Base-by-base conservation (phyloP, 2,888 invertebrate species). In the Trichopria drosophilae region DNA sequence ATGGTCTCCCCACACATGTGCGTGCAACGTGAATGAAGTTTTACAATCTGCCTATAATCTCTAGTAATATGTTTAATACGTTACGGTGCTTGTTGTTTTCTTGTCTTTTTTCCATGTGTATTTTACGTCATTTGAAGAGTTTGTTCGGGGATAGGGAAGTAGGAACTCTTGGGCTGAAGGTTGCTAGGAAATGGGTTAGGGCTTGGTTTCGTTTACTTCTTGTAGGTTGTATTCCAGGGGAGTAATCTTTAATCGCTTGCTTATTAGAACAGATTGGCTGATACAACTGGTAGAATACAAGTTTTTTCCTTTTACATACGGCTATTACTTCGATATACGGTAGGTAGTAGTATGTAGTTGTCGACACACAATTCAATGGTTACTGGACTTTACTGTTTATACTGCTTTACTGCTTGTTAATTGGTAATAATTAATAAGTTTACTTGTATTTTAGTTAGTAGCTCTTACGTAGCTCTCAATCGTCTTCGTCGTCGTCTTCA, bases 351-450 rank as follows among this genome's bases (percentile, higher is more conserved):
- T 75, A 75, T 74, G 75, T 75, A 75, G 75, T 75, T 75, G 75
- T 75, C 75, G 75, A 75, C 75, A 75, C 75, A 75, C 75, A 75
- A 75, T 74, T 75, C 72, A 74, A 74, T 75, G 74, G 68, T 75
- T 74, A 75, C 69, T 72, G 71, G 72, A 69, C 67, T 62, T 69
- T 73, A 75, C 69, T 72, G 73, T 74, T 75, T 73, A 74, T 73
- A 75, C 71, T 72, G 74, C 64, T 74, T 74, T 73, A 75, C 71
- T 73, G 74, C 66, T 69, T 71, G 71, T 71, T 73, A 73, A 73
- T 73, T 71, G 71, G 73, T 74, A 71, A 73, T 74, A 73, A 73
- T 73, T 73, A 73, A 72, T 73, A 73, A 74, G 70, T 73, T 73
- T 73, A 74, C 72, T 74, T 73, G 74, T 75, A 74, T 72, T 73